phyloP scores from a whole-genome alignment of 2,888 invertebrate genomes.

The Agelastica alni region DNA sequence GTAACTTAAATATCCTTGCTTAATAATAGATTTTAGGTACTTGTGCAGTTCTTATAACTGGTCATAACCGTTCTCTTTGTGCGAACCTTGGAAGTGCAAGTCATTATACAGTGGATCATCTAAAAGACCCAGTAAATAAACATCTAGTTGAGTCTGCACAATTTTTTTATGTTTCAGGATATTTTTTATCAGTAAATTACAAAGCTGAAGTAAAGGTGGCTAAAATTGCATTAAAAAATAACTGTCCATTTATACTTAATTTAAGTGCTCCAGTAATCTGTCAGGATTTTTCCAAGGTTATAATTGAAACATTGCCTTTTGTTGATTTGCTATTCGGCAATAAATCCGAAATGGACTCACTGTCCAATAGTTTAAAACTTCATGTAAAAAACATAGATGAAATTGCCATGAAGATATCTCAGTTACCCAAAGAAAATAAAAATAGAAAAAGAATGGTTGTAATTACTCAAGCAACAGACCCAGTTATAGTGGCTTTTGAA shows the following conservation, averaged over 20 bases:
- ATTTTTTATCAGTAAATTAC: constrained; percentile 94
- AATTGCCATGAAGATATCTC: constrained; percentile 79
- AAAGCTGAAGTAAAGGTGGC: constrained; percentile 86
- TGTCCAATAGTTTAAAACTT: constrained; percentile 77
- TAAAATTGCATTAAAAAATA: constrained; percentile 69
- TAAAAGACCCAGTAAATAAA: constrained; percentile 74
- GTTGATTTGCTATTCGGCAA: constrained; percentile 96
- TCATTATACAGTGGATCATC: constrained; percentile 84
- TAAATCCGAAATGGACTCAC: constrained; percentile 90
- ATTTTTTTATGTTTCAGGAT: constrained; percentile 91
- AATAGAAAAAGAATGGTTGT: constrained; percentile 76
- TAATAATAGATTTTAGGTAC: constrained; percentile 72
- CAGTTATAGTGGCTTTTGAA: constrained; percentile 80
- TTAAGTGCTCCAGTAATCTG: constrained; percentile 95
- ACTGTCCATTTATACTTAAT: constrained; percentile 87
- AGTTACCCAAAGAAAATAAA: constrained; percentile 76
- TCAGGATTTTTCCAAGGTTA: constrained; percentile 80
- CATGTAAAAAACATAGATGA: constrained; percentile 74
- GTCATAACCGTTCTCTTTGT: constrained; percentile 86
- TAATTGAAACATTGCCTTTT: constrained; percentile 84
- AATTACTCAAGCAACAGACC: constrained; percentile 87
- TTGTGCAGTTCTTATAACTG: constrained; percentile 93
- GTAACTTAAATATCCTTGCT: too few species aligned
- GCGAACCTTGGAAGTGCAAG: constrained; percentile 97
- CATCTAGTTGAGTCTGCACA: constrained; percentile 75